Evolutionary conservation across 2,113 vertebrate genomes (phyloP), one percentile per base, ranked within the genome.

Genomic region (Sturnus vulgaris): DNA sequence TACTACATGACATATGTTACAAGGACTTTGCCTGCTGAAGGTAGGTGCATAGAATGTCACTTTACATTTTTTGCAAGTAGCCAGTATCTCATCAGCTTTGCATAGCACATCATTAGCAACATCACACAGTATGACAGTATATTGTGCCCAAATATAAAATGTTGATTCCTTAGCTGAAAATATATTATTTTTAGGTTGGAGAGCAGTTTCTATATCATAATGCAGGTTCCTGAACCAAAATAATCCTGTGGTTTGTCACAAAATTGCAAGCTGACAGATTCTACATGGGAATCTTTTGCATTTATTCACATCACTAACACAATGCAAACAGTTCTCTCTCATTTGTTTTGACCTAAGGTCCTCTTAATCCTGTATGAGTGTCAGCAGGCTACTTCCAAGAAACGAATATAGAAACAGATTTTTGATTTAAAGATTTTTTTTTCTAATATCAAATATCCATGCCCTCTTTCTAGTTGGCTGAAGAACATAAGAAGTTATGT

Each of bases 1-100:
- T 95, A 89, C 77, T 94, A 91, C 86, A 95, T 96, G 95, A 93
- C 89, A 96, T 90, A 90, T 85, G 87, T 96, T 97, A 91, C 81
- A 84, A 92, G 88, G 79, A 72, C 71, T 88, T 56, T 82, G 92
- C 55, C 52, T 78, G 73, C 52, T 64, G 73, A 93, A 95, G 57
- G 47, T 76, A 79, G 44, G 63, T 85, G 47, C 64, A 93, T 17
- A 88, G 70, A 79, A 88, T 93, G 92, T 92, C 96, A 94, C 89
- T 93, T 90, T 50, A 88, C 47, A 77, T 94, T 93, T 96, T 90
- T 88, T 72, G 55, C 79, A 92, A 94, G 63, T 96, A 94, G 92
- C 95, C 92, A 82, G 47, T 91, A 71, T 83, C 88, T 90, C 83
- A 79, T 93, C 91, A 86, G 76, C 91, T 97, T 96, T 95, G 86